Conservation (phyloP, 1,140 invertebrate genomes). For the Drosophila ogumai region DNA sequence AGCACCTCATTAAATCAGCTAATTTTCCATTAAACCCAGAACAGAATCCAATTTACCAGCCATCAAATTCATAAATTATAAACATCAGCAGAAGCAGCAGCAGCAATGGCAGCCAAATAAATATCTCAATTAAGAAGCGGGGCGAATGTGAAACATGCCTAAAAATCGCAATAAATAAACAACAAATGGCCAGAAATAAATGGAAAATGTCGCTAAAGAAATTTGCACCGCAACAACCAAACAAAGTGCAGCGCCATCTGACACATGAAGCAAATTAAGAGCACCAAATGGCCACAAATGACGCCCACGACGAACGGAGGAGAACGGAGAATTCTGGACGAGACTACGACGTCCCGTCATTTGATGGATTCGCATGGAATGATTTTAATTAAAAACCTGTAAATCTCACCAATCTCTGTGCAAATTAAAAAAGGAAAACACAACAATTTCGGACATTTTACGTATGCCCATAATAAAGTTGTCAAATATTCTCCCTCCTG, state of each 20-base stretch:
- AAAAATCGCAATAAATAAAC: conserved; percentile 76
- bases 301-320: conserved; percentile 8
- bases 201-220: conserved; percentile 35
- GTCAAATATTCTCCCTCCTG: conserved; percentile 40
- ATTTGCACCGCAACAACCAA: conserved; percentile 47
- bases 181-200: conserved; percentile 50
- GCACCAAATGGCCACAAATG: conserved; percentile 35
- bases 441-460: conserved; percentile 34
- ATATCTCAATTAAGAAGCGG: conserved; percentile 69
- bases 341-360: conserved; percentile 27
- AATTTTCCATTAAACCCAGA: conserved; percentile 64
- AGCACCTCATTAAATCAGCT: conserved; percentile 58
- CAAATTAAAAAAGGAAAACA: conserved; percentile 18
- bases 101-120: conserved; percentile 47
- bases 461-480: conserved; percentile 61
- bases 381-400: conserved; percentile 83
- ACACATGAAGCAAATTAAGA: conserved; percentile 74
- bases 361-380: conserved; percentile 72
- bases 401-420: conserved; percentile 49
- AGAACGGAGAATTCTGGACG: conserved; percentile 15
- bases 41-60: conserved; percentile 52
- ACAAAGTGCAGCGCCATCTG: conserved; percentile 74
- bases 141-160: conserved; percentile 71
- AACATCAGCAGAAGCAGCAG: conserved; percentile 41
- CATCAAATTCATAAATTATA: conserved; percentile 74